phyloP scores from a whole-genome alignment of 2,888 invertebrate genomes.

The Synergus umbraculus region DNA sequence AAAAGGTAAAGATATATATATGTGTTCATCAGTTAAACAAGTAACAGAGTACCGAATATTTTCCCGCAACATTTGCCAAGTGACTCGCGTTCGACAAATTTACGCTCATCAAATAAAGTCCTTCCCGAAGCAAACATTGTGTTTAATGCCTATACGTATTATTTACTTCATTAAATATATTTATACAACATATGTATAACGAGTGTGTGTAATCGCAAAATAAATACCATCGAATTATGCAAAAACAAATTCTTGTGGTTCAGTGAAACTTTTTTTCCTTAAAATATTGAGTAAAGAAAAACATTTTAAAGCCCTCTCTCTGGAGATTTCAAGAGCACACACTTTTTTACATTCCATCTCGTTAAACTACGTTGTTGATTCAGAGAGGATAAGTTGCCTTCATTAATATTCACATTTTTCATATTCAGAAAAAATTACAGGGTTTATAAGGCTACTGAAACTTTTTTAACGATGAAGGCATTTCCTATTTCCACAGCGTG shows the following conservation, averaged over 20 bases:
- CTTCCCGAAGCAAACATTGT: neutral
- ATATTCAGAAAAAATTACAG: slow-evolving; percentile 12
- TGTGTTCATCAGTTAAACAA: neutral
- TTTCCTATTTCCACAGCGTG: neutral
- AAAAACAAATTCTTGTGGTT: neutral
- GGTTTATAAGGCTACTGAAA: neutral
- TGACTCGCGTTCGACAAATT: slow-evolving; percentile 3
- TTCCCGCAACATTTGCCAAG: neutral
- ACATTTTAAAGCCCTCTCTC: neutral
- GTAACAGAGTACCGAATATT: neutral
- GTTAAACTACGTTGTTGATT: slow-evolving; percentile 22
- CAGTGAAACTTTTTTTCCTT: neutral
- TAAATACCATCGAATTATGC: neutral
- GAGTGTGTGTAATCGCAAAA: neutral
- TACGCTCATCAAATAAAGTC: neutral
- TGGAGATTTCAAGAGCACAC: slow-evolving; percentile 25
- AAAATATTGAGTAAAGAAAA: slow-evolving; percentile 3
- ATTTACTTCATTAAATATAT: neutral
- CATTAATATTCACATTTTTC: slow-evolving; percentile 19
- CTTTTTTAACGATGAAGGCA: neutral
- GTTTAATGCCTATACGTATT: neutral
- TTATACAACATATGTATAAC: neutral
- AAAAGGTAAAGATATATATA: neutral
- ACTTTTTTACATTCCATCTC: slow-evolving; percentile 10
- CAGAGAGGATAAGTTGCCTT: slow-evolving; percentile 29